Percentiles rank a stretch among this genome's conserved stretches.
phyloP scores from a whole-genome alignment of 2,888 invertebrate genomes.

The Mythimna loreyi region DNA sequence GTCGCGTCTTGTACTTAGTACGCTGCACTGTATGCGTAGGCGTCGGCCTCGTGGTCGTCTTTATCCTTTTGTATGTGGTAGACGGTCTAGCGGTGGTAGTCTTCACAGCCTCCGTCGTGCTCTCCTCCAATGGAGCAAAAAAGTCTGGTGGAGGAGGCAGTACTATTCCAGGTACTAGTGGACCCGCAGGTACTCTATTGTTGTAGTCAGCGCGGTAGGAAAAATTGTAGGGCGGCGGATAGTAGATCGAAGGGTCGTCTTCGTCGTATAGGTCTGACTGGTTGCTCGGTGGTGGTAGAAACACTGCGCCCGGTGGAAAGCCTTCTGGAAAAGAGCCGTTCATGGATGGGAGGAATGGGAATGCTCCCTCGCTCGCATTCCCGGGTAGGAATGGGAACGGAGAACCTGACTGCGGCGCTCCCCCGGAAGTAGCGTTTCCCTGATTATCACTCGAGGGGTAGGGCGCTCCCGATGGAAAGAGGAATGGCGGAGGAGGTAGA shows the following conservation, averaged over 20 bases:
- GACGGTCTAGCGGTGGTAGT: constrained; percentile 77
- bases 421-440: constrained; percentile 93
- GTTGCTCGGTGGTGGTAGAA: constrained; percentile 93
- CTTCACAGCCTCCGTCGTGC: constrained; percentile 76
- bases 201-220: constrained; percentile 95
- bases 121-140: constrained; percentile 93
- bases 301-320: constrained; percentile 90
- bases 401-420: constrained; percentile 92
- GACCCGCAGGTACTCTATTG: constrained; percentile 95
- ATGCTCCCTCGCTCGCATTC: constrained; percentile 90
- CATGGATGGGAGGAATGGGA: constrained; percentile 90
- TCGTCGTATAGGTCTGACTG: constrained; percentile 95
- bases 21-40: constrained; percentile 79
- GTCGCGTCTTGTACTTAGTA: constrained; percentile 84
- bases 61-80: constrained; percentile 76
- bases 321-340: constrained; percentile 91
- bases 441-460: constrained; percentile 91
- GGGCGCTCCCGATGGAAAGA: constrained; percentile 91
- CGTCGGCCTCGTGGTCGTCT: constrained; percentile 79
- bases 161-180: constrained; percentile 96
- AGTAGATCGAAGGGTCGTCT: constrained; percentile 97
- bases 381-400: constrained; percentile 92
- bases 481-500: constrained; percentile 90
- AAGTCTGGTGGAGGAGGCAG: constrained; percentile 97
- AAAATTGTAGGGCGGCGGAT: constrained; percentile 97